Evolutionary conservation across 2,797 vertebrate genomes (phyloP), one percentile per base, ranked within the genome.

Genomic region (Hydrocynus forskahlii): DNA sequence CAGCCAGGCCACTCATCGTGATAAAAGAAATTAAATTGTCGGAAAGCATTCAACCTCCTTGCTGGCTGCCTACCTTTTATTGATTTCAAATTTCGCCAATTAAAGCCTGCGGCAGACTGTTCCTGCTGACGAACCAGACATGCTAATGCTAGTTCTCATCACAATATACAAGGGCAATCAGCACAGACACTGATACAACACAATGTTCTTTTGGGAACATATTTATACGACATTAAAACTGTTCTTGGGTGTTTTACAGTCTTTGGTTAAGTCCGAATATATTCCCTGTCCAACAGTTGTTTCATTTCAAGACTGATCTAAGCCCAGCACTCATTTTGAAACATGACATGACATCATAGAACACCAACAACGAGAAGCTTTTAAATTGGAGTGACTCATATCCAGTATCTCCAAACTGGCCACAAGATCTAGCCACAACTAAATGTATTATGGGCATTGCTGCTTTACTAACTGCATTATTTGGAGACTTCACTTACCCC

Each of bases 1-100:
- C 63, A 8, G 77, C 81, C 79, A 69, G 60, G 75, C 80, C 73
- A 45, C 88, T 87, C 87, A 73, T 82, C 81, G 71, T 83, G 84
- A 92, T 91, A 88, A 89, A 92, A 80, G 82, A 85, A 89, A 91
- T 91, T 75, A 87, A 81, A 87, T 87, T 84, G 90, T 89, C 83
- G 89, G 50, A 48, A 76, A 79, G 48, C 59, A 76, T 75, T 48
- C 62, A 57, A 7, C 40, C 52, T 55, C 78, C 52, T 74, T 48
- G 38, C 35, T 59, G 54, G 35, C 75, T 45, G 38, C 82, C 79
- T 86, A 74, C 45, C 63, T 73, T 54, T 76, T 88, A 91, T 91
- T 90, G 89, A 91, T 92, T 90, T 86, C 72, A 83, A 78, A 87
- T 89, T 85, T 81, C 77, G 13, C 55, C 75, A 86, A 82, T 80